phyloP scores from a whole-genome alignment of 2,888 invertebrate genomes.

The Syritta pipiens region DNA sequence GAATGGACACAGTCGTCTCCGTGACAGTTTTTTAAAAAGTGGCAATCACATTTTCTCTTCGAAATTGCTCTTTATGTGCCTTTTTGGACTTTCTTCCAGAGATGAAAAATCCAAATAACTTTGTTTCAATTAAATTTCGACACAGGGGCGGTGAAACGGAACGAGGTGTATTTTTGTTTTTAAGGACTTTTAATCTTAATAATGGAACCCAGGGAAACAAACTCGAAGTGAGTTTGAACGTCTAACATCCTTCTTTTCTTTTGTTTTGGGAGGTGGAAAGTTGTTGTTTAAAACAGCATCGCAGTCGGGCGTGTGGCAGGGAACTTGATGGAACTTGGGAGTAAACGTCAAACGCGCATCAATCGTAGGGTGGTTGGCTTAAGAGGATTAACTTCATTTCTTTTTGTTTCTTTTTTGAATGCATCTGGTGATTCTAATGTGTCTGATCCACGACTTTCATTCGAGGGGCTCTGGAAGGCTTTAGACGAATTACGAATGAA shows the following conservation, averaged over 20 bases:
- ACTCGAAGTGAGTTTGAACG: neutral
- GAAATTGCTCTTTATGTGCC: constrained; percentile 14
- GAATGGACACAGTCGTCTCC: constrained; percentile 1
- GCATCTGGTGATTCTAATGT: no score
- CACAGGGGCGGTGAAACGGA: constrained; percentile 3
- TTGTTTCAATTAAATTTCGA: constrained; percentile 37
- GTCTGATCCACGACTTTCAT: no score
- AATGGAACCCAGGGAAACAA: constrained; percentile 13
- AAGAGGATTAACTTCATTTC: no score
- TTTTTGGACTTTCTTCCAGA: constrained; percentile 5
- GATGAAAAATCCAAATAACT: constrained; percentile 25
- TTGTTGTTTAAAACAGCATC: neutral
- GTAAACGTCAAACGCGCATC: constrained; percentile 3
- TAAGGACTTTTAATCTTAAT: constrained; percentile 28
- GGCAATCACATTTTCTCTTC: constrained; percentile 29
- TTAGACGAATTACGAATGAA: no score
- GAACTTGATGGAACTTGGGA: neutral
- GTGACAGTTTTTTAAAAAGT: constrained; percentile 33
- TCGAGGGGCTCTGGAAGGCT: no score
- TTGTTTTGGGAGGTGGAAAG: no score
- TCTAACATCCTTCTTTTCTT: neutral
- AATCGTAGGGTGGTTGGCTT: no score
- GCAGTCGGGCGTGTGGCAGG: neutral
- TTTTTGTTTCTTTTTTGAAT: no score
- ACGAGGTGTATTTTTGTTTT: constrained; percentile 12